phyloP scores from a whole-genome alignment of 2,888 invertebrate genomes.

The Lacanobia wlatinum region DNA sequence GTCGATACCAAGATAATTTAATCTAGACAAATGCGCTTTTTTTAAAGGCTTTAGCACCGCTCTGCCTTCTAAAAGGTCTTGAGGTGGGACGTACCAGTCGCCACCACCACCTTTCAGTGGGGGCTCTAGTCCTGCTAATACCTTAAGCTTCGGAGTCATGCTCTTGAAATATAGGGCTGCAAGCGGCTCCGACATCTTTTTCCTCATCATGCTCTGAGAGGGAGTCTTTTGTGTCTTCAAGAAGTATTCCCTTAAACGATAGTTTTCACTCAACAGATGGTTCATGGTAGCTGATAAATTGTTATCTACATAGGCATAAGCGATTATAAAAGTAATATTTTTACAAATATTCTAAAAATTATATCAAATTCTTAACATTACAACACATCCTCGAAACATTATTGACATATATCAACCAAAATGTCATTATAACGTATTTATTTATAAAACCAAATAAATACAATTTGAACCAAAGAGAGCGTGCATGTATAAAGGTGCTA shows the following conservation, averaged over 20 bases:
- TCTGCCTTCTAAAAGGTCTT: conserved; percentile 79
- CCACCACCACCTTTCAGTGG: conserved; percentile 83
- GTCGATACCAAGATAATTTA: conserved; percentile 79
- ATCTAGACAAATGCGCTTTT: conserved; percentile 73
- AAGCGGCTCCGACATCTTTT: conserved; percentile 80
- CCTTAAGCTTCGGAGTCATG: conserved; percentile 80
- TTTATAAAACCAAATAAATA: not conserved
- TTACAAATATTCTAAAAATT: conserved; percentile 3
- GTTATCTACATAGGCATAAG: not conserved
- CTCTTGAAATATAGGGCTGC: conserved; percentile 85
- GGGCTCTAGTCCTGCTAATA: conserved; percentile 83
- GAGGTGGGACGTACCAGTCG: conserved; percentile 83
- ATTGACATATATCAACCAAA: not conserved
- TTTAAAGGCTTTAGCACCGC: conserved; percentile 79
- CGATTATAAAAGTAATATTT: conserved; percentile 27
- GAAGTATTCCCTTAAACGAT: conserved; percentile 81
- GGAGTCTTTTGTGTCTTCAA: conserved; percentile 80
- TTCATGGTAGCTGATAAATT: conserved; percentile 41
- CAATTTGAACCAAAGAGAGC: conserved; percentile 7
- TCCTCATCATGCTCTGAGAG: conserved; percentile 81
- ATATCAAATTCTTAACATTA: conserved; percentile 14
- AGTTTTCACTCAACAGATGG: conserved; percentile 75
- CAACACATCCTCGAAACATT: conserved; percentile 10
- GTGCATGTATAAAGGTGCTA: not conserved
- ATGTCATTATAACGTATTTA: not conserved